Conservation (phyloP, 2,797 vertebrate species). For the Tarsius wallacei region DNA sequence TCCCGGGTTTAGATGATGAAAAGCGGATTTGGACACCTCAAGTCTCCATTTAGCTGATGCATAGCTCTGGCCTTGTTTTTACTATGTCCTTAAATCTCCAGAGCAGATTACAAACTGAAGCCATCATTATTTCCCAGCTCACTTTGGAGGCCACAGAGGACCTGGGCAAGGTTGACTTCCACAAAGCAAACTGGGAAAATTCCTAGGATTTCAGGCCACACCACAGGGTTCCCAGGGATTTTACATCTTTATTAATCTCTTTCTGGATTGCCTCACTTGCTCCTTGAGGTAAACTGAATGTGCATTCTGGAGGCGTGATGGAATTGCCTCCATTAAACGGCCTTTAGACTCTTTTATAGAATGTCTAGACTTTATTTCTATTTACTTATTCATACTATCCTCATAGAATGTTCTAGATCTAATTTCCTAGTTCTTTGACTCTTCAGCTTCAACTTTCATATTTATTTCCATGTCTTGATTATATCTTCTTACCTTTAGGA, state of each 20-base stretch:
- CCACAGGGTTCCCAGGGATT: neutral
- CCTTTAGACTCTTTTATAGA: neutral
- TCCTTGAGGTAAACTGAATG: neutral
- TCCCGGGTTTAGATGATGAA: constrained; percentile 24
- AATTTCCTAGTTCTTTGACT: constrained; percentile 45
- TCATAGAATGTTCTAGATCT: constrained; percentile 6
- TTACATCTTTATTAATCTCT: constrained; percentile 52
- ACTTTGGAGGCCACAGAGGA: neutral
- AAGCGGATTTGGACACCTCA: neutral
- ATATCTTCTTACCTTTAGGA: constrained; percentile 21
- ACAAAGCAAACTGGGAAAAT: neutral
- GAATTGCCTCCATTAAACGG: neutral
- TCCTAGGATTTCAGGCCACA: neutral
- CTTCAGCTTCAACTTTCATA: constrained; percentile 28
- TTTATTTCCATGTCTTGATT: constrained; percentile 46
- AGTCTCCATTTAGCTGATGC: neutral
- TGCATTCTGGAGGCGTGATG: neutral
- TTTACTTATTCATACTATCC: neutral
- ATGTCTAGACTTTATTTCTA: neutral
- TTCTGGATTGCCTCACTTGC: constrained; percentile 34
- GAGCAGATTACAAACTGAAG: neutral
- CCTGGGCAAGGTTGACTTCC: constrained; percentile 1
- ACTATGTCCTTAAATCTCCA: neutral
- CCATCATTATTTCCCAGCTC: neutral
- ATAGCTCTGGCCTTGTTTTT: neutral